Percentiles rank a stretch among this genome's conserved stretches.
phyloP scores from a whole-genome alignment of 2,888 invertebrate species.

The Incurvaria masculella region DNA sequence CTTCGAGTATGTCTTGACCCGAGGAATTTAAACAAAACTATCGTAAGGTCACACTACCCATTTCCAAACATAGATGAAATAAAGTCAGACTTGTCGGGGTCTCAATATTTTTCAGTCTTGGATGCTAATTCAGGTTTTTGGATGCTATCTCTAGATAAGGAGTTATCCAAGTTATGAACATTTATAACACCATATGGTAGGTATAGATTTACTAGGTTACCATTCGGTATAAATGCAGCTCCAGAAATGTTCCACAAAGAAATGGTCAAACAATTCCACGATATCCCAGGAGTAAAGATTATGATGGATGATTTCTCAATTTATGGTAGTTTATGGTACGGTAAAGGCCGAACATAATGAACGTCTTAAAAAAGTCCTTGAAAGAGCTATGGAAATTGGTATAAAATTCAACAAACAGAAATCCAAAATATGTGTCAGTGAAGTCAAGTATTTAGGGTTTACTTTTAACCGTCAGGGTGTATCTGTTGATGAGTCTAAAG shows the following conservation, averaged over 20 bases:
- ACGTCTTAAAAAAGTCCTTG: no score
- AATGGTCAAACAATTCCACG: slow-evolving; percentile 14
- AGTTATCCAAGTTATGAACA: slow-evolving; percentile 15
- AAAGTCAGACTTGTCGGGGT: slow-evolving; percentile 11
- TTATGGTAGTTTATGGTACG: slow-evolving; percentile 13
- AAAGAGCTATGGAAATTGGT: no score
- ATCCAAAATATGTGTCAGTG: no score
- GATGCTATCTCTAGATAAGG: slow-evolving; percentile 12
- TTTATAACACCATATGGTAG: slow-evolving; percentile 16
- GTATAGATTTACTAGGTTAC: slow-evolving; percentile 13
- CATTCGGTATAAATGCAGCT: slow-evolving; percentile 15
- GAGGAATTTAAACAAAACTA: slow-evolving; percentile 15
- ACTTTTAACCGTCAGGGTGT: no score
- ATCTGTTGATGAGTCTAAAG: no score
- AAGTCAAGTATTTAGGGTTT: no score
- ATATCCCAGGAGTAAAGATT: slow-evolving; percentile 11
- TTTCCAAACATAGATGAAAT: slow-evolving; percentile 18
- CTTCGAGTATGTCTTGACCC: slow-evolving; percentile 18
- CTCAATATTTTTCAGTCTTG: slow-evolving; percentile 14
- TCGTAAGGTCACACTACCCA: slow-evolving; percentile 16
- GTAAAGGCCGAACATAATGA: slow-evolving; percentile 10
- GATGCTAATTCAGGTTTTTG: slow-evolving; percentile 18
- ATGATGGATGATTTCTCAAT: slow-evolving; percentile 16
- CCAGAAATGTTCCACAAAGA: slow-evolving; percentile 15
- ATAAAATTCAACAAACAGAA: no score